These are phyloP conservation scores for Cataglyphis cursor DNA, from an alignment of 2,888 invertebrate genomes.

Conservation along the genomic window DNA sequence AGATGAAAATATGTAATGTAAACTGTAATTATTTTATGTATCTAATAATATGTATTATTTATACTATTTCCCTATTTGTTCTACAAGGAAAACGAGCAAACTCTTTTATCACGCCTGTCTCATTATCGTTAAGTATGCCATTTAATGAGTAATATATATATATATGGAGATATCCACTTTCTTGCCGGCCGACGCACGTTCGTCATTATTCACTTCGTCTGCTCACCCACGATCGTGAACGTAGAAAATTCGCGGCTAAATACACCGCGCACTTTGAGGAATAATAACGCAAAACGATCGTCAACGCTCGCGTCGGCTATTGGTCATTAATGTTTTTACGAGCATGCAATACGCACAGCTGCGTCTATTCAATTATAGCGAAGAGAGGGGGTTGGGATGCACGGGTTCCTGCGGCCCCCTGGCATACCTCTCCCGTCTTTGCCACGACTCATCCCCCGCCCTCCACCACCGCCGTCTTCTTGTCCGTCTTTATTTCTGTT, in stretches of 20 bases:
- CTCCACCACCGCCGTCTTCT: conserved; percentile 40
- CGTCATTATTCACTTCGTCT: conserved; percentile 30
- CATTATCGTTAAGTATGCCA: neutral
- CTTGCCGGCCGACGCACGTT: neutral
- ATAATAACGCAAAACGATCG: conserved; percentile 80
- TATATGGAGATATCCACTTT: neutral
- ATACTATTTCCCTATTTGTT: neutral
- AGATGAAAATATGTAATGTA: neutral
- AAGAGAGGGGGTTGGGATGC: conserved; percentile 62
- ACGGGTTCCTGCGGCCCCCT: conserved; percentile 19
- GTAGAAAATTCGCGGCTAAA: conserved; percentile 67
- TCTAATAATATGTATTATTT: neutral
- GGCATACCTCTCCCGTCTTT: conserved; percentile 24
- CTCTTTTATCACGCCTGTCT: neutral
- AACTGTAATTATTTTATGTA: neutral
- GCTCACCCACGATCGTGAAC: conserved; percentile 66
- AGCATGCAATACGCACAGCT: conserved; percentile 79
- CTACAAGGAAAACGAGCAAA: neutral
- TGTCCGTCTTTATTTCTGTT: conserved; percentile 61
- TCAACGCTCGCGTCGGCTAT: conserved; percentile 70
- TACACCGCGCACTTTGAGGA: conserved; percentile 69
- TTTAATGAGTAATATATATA: neutral
- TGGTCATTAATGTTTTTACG: conserved; percentile 82
- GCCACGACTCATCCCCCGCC: conserved; percentile 30
- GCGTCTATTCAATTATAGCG: conserved; percentile 82